phyloP scores from a whole-genome alignment of 2,113 vertebrate species.

The Syrrhaptes paradoxus region DNA sequence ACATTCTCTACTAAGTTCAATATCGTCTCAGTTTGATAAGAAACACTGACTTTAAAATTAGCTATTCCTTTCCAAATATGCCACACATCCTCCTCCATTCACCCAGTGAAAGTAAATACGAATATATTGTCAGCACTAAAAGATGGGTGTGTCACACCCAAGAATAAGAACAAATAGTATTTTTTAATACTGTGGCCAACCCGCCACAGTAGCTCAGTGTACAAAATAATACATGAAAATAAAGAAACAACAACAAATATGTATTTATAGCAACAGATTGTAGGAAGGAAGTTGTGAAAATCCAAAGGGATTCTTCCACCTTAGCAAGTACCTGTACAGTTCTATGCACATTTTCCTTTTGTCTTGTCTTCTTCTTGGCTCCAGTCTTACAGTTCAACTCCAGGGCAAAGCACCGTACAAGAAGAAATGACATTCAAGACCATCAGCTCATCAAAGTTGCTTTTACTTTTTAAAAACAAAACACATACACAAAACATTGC shows the following conservation, averaged over 20 bases:
- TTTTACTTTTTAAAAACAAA: conserved; percentile 15
- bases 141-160: not conserved
- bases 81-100: not conserved
- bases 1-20: not conserved
- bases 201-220: not conserved
- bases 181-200: too few species aligned
- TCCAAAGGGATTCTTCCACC: not conserved
- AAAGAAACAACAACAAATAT: not conserved
- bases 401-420: not conserved
- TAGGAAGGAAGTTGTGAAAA: not conserved
- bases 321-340: not conserved
- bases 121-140: not conserved
- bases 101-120: not conserved
- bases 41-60: not conserved
- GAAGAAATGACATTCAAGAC: not conserved
- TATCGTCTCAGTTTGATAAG: not conserved
- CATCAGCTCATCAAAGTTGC: not conserved
- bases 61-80: not conserved
- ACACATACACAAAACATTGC: not conserved
- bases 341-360: not conserved
- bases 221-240: not conserved
- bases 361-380: not conserved
- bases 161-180: not conserved
- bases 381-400: not conserved
- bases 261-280: not conserved